Evolutionary conservation across 1,140 invertebrate genomes (phyloP), one percentile per base, ranked within the genome.

Genomic region (Drosophila prosaltans): DNA sequence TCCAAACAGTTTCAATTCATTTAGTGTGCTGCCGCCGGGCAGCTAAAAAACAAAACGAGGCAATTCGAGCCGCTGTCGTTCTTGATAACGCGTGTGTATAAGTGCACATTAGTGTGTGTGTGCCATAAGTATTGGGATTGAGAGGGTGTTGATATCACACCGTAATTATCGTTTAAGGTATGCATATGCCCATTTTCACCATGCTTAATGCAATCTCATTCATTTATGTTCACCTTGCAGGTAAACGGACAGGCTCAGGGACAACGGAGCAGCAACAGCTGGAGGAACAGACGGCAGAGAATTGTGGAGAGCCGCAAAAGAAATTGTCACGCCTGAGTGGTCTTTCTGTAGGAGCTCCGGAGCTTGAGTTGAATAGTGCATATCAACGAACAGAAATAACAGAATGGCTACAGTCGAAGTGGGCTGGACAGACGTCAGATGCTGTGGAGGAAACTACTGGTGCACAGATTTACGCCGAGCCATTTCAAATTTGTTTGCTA

Each of bases 81-180:
- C 70, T 73, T 71, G 39, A 59, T 68, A 68, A 78, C 74, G 69
- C 61, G 80, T 43, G 67, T 83, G 74, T 80, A 65, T 69, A 66
- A 39, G 63, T 65, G 61, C 59, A 51, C 26, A 26, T 26, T 11
- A 21, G 4, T 51, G 55, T 83, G 72, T 77, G 76, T 58, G 68
- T 70, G 48, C 62, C 63, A 40, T 40, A 5, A n/a, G 26, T 5
- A 2, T 59, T 40, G 57, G 32, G 16, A 59, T 51, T 51, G 45
- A 51, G 45, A 51, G 45, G 21, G 45, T 24, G 45, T 51, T n/a
- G 3, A 39, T 59, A 59, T 59, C 28, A 59, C 57, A 59, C 57
- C 80, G 78, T 78, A 62, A 74, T 90, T 89, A 89, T 70, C 68
- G 65, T 84, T 89, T 89, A 90, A 89, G 84, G 84, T 89, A 89